phyloP scores from a whole-genome alignment of 2,888 invertebrate species.

The Caenorhabditis sinica region DNA sequence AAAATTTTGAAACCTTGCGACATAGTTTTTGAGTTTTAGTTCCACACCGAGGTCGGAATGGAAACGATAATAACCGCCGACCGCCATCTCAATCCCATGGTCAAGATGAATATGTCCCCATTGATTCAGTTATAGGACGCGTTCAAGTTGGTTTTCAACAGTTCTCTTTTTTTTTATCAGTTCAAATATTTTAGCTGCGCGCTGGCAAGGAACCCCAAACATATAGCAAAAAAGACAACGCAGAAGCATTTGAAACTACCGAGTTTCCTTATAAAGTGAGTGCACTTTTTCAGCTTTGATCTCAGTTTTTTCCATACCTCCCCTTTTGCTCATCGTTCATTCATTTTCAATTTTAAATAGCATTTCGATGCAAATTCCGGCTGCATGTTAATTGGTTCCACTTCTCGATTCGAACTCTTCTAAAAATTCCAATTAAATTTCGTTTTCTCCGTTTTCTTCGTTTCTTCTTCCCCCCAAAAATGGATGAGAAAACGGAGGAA shows the following conservation, averaged over 20 bases:
- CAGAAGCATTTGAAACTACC: conserved; percentile 68
- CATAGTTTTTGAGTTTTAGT: conserved; percentile 19
- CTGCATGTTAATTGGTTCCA: conserved; percentile 20
- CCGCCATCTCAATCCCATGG: conserved; percentile 16
- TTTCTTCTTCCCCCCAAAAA: background rate
- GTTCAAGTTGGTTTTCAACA: conserved; percentile 39
- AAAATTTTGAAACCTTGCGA: background rate
- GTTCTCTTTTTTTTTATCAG: too few relatives aligned
- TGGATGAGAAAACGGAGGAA: background rate
- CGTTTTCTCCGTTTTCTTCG: background rate
- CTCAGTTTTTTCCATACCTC: background rate
- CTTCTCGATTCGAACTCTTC: conserved; percentile 6
- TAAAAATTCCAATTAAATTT: conserved; percentile 10
- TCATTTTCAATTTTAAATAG: background rate
- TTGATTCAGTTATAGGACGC: conserved; percentile 65
- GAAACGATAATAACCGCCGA: conserved; percentile 15
- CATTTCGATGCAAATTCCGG: conserved; percentile 25
- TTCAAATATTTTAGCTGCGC: conserved; percentile 19
- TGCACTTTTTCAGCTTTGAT: background rate
- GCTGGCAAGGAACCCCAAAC: conserved; percentile 34
- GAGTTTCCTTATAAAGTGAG: conserved; percentile 70
- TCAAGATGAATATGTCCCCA: conserved; percentile 63
- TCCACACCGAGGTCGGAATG: conserved; percentile 6
- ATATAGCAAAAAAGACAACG: conserved; percentile 68
- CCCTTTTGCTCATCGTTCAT: conserved; percentile 2